These are phyloP conservation scores for Grus americana DNA, from an alignment of 2,113 vertebrate genomes.

Conservation along the genomic window DNA sequence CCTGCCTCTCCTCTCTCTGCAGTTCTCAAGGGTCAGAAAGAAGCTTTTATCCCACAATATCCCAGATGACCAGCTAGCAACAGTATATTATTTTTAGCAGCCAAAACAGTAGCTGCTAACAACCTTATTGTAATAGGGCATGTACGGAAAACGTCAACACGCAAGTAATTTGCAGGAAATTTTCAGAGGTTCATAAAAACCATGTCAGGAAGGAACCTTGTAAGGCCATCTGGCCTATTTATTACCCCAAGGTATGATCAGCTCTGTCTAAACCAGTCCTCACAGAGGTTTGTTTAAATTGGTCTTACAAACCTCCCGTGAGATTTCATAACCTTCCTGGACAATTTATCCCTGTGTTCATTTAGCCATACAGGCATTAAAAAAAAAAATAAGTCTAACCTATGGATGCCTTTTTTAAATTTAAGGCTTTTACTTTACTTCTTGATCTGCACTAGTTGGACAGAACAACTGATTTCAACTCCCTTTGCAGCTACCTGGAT, in stretches of 20 bases:
- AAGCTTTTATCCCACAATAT: not conserved
- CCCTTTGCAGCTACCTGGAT: not conserved
- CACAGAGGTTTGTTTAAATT: not conserved
- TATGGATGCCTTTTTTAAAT: not conserved
- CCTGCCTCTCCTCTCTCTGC: not conserved
- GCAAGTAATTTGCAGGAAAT: not conserved
- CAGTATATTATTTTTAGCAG: not conserved
- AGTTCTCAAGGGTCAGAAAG: not conserved
- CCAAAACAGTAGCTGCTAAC: not conserved
- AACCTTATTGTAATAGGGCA: not conserved
- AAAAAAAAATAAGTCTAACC: not conserved
- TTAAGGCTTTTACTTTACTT: not conserved
- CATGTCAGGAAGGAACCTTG: not conserved
- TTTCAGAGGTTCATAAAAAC: not conserved
- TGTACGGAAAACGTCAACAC: not conserved
- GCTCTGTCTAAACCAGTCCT: not conserved
- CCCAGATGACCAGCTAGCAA: not conserved
- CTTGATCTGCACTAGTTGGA: not conserved
- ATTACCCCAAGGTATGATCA: not conserved
- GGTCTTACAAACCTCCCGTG: not conserved
- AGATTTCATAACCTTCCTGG: not conserved
- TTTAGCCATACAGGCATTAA: not conserved
- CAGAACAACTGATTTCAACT: not conserved
- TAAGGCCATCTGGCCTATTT: not conserved
- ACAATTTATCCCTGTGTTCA: not conserved